Evolutionary conservation across 2,888 invertebrate genomes (phyloP).

Genomic region (Eledona agricola): DNA sequence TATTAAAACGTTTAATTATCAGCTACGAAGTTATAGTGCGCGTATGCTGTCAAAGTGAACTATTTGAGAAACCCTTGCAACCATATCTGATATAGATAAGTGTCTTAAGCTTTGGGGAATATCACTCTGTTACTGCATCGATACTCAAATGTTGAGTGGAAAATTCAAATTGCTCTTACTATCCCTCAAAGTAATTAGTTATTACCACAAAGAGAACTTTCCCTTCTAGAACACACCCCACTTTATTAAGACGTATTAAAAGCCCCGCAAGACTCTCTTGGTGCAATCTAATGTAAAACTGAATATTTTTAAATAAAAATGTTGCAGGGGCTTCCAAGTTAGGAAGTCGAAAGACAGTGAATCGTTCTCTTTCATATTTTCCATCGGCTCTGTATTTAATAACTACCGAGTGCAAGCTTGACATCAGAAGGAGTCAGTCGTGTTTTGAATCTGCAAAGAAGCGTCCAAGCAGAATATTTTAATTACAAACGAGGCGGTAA

Average conservation of each 20-base stretch:
- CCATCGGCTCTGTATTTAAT: constrained; percentile 33
- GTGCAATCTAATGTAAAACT: constrained; percentile 17
- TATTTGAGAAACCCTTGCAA: constrained; percentile 8
- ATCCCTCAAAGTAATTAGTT: constrained; percentile 34
- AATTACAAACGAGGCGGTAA: constrained; percentile 52
- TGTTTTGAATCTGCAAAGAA: constrained; percentile 46
- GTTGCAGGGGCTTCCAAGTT: constrained; percentile 9
- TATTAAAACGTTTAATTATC: constrained; percentile 3
- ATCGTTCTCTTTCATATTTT: constrained; percentile 35
- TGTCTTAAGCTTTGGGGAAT: constrained; percentile 24
- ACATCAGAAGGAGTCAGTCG: constrained; percentile 37
- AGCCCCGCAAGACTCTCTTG: constrained; percentile 24
- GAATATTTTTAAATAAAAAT: constrained; percentile 26
- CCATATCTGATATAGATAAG: constrained; percentile 17
- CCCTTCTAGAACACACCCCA: constrained; percentile 15
- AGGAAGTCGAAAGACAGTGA: constrained; percentile 24
- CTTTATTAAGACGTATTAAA: constrained; percentile 30
- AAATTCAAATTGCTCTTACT: constrained; percentile 32
- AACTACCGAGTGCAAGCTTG: constrained; percentile 38
- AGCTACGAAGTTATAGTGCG: background rate
- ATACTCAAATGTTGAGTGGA: constrained; percentile 29
- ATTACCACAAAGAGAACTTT: constrained; percentile 28
- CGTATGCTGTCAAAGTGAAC: constrained; percentile 7
- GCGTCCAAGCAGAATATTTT: constrained; percentile 55
- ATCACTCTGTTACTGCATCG: constrained; percentile 22